phyloP scores from a whole-genome alignment of 2,797 vertebrate species.

The Mus caroli region DNA sequence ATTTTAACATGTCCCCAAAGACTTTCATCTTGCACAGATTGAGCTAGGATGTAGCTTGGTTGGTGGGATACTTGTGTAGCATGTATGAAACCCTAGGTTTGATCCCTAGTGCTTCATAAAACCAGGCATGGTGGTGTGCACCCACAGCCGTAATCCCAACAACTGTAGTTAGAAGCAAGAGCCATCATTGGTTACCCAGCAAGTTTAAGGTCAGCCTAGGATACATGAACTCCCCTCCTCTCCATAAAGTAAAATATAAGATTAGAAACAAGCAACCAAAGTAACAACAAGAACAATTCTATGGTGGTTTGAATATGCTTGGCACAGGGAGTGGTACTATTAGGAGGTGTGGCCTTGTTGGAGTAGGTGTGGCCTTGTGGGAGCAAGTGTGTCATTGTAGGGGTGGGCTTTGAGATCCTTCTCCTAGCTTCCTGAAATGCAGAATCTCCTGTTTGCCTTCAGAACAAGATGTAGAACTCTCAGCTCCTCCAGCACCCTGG shows the following conservation, averaged over 20 bases:
- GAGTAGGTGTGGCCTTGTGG: neutral
- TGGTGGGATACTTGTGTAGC: neutral
- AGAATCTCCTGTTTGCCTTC: no score
- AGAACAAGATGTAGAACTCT: no score
- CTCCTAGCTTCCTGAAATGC: no score
- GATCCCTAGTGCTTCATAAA: neutral
- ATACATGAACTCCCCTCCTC: neutral
- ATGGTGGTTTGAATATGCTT: neutral
- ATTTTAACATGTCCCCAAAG: neutral
- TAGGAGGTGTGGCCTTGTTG: neutral
- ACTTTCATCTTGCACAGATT: neutral
- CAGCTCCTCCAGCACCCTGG: no score
- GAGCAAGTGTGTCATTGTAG: no score
- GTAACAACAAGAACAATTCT: conserved; percentile 29
- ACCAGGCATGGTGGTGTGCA: neutral
- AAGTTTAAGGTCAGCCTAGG: neutral
- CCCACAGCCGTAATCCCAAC: neutral
- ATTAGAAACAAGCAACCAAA: conserved; percentile 22
- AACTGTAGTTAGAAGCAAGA: neutral
- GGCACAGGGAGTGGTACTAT: neutral
- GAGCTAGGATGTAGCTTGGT: neutral
- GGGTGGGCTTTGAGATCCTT: no score
- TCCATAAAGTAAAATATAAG: conserved; percentile 3
- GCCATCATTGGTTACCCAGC: neutral
- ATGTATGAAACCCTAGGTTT: neutral